Base-by-base conservation (phyloP, 2,797 vertebrate genomes). In the Hemitrygon akajei region DNA sequence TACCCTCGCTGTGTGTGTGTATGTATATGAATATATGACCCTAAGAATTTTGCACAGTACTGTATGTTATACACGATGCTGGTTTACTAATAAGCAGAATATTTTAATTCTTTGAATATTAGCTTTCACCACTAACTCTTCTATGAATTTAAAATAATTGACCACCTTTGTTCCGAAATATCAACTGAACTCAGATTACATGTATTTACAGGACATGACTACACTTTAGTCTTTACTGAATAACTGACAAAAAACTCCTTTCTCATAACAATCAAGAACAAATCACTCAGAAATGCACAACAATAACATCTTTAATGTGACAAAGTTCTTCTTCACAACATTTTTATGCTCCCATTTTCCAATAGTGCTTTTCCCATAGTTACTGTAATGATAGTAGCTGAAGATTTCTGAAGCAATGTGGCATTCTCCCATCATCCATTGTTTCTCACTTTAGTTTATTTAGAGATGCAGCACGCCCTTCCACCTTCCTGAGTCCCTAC, bases 81-180 rank as follows among this genome's bases (percentile, higher is more conserved):
- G 76, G 47, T 58, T 75, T 93, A 58, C 76, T 76, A 18, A 76
- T 73, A 76, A 93, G 76, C 20, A 93, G 16, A n/a, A 25, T 56
- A 40, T 34, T 76, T 75, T 47, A 47, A 75, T 40, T 47, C 25
- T 47, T 93, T 76, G 91, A 75, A 58, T 76, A 40, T 18, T 25
- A 27, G 66, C 87, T 73, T 34, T 71, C 63, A 91, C 69, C 69
- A 73, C 9, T 9, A 69, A n/a, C 91, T 91, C 87, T 71, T 91
- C 10, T 37, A 92, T 22, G 34, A 75, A 92, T 92, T 91, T 7
- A 75, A 56, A 92, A 91, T 40, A 66, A 92, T 92, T 93, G 71
- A 93, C 40, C 91, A 56, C 47, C 25, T 76, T 93, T 93, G 91
- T 1, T 93, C 40, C 93, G 71, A 75, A 56, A 30, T 30, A 18